Evolutionary conservation across 2,888 invertebrate genomes (phyloP).

Genomic region (Melinaea menophilus): DNA sequence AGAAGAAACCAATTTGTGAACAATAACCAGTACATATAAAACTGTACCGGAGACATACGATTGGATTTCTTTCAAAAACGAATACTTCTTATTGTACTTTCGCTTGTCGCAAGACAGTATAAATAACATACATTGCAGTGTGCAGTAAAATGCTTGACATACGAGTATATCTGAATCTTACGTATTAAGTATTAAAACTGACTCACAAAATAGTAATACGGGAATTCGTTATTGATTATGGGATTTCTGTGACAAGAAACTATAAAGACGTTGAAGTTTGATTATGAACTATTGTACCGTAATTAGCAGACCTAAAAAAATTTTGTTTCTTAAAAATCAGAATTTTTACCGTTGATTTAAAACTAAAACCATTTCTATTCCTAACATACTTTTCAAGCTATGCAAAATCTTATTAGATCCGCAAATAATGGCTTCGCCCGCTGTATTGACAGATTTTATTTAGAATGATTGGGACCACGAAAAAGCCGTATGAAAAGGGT

Average conservation of each 20-base stretch:
- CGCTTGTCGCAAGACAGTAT: conserved; percentile 23
- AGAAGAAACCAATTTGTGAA: conserved; percentile 5
- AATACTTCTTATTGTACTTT: conserved; percentile 18
- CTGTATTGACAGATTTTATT: conserved; percentile 20
- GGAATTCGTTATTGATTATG: background rate
- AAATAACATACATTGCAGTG: conserved; percentile 19
- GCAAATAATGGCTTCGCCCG: conserved; percentile 16
- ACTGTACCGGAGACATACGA: conserved; percentile 16
- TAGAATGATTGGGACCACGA: background rate
- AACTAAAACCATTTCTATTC: background rate
- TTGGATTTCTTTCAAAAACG: conserved; percentile 27
- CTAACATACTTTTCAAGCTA: background rate
- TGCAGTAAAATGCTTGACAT: background rate
- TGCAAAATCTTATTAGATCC: conserved; percentile 9
- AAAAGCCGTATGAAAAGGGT: too few relatives aligned
- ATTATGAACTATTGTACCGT: too few relatives aligned
- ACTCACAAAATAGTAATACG: conserved; percentile 1
- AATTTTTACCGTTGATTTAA: background rate
- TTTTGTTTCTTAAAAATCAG: too few relatives aligned
- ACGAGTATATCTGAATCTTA: too few relatives aligned
- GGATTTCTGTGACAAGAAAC: background rate
- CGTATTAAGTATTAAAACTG: background rate
- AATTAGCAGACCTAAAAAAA: too few relatives aligned
- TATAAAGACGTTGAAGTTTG: background rate
- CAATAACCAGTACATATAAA: conserved; percentile 7